phyloP scores from a whole-genome alignment of 2,113 vertebrate species.

The Ellobius talpinus region DNA sequence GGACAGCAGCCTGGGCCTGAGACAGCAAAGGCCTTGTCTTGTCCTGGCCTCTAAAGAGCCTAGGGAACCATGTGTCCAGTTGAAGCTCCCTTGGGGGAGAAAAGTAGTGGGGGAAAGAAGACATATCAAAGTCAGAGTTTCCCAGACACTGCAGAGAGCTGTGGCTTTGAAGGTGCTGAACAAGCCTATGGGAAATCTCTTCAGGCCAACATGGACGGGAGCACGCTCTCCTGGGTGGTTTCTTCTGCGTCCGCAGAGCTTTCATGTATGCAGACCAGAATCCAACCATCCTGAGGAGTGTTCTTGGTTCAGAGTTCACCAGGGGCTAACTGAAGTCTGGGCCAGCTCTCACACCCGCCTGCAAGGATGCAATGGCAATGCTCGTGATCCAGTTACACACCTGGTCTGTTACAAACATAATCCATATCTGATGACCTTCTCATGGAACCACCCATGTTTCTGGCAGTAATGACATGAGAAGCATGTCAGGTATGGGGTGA shows the following conservation, averaged over 20 bases:
- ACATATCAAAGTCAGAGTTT: not conserved
- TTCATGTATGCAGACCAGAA: not conserved
- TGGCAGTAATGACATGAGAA: not conserved
- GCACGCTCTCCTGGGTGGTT: not conserved
- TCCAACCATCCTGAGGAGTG: not conserved
- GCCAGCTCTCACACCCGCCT: not conserved
- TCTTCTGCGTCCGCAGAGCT: not conserved
- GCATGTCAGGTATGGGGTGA: not conserved
- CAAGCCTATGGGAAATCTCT: not conserved
- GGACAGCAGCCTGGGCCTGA: not conserved
- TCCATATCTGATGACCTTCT: not conserved
- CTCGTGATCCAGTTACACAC: not conserved
- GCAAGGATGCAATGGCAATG: not conserved
- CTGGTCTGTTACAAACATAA: not conserved
- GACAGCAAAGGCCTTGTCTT: conserved; percentile 12
- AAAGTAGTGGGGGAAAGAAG: not conserved
- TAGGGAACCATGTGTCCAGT: not conserved
- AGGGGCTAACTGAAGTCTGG: not conserved
- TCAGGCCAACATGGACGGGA: not conserved
- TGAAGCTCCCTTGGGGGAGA: conserved; percentile 47
- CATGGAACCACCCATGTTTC: not conserved
- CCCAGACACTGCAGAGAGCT: not conserved
- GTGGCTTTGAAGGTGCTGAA: not conserved
- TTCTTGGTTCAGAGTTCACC: not conserved
- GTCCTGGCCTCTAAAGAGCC: not conserved